Evolutionary conservation across 2,888 invertebrate genomes (phyloP).

Genomic region (Conus canariensis): DNA sequence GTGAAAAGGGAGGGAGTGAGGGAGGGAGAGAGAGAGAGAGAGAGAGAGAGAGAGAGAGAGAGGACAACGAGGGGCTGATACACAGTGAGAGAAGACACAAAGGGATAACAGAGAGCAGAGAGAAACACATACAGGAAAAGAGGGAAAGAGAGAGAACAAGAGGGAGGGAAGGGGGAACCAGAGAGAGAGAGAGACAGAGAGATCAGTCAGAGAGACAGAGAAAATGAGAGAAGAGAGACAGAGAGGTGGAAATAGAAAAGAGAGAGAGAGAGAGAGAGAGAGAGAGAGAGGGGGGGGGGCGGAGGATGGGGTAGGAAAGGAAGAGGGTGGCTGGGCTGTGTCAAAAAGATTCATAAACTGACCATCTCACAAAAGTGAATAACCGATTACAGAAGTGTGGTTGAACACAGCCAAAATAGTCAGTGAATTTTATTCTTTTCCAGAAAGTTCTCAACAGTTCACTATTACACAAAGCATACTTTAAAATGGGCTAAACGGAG

Average conservation of each 20-base stretch:
- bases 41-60: slow-evolving; percentile 21
- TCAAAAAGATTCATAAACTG: too few species aligned
- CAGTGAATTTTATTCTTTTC: too few species aligned
- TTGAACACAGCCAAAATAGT: too few species aligned
- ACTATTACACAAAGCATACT: too few species aligned
- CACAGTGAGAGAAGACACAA: background rate
- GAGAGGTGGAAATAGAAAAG: slow-evolving; percentile 1
- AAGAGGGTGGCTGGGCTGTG: too few species aligned
- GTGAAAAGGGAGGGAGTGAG: background rate
- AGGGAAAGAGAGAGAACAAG: slow-evolving; percentile 15
- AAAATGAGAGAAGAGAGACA: slow-evolving; percentile 42
- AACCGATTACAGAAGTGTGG: too few species aligned
- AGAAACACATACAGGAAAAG: background rate
- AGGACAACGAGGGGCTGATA: background rate
- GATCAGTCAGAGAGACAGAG: slow-evolving; percentile 33
- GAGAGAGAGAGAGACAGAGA: slow-evolving; percentile 41
- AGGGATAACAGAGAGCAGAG: background rate
- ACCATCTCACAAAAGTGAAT: too few species aligned
- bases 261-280: background rate
- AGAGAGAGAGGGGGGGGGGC: background rate
- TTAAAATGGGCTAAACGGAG: background rate
- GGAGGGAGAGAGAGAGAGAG: background rate
- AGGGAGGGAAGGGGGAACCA: slow-evolving; percentile 37
- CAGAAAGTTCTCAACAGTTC: too few species aligned
- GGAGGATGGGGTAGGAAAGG: background rate